These are phyloP conservation scores for Palythoa grandis DNA, from an alignment of 92 coral and sea anemone species.

Conservation along the genomic window DNA sequence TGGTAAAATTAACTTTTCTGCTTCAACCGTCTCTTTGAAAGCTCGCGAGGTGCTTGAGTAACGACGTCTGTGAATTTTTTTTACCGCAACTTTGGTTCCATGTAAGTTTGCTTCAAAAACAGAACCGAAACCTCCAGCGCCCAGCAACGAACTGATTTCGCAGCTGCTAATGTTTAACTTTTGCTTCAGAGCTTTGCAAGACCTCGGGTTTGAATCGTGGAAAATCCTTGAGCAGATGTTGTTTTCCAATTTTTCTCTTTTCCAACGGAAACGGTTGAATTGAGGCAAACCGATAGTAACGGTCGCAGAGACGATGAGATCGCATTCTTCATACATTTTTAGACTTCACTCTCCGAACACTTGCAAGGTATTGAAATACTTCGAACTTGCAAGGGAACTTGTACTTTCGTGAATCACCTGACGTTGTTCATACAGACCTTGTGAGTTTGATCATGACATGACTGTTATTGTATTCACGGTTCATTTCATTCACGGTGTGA, in stretches of 20 bases:
- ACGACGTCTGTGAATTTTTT: conserved; percentile 73
- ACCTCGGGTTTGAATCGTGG: conserved; percentile 10
- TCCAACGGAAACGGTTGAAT: conserved; percentile 57
- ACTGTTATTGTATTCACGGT: not conserved
- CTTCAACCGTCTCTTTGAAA: conserved; percentile 71
- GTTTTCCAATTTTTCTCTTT: not conserved
- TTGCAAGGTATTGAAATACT: not conserved
- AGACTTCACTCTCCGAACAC: not conserved
- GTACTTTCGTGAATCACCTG: not conserved
- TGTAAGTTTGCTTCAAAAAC: conserved; percentile 78
- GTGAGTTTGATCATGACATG: not conserved
- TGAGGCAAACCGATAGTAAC: conserved; percentile 36
- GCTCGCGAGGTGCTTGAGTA: conserved; percentile 74
- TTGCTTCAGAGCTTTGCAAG: not conserved
- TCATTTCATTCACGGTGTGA: not conserved
- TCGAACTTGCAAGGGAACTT: conserved; percentile 13
- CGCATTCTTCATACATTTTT: conserved; percentile 44
- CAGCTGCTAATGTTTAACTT: not conserved
- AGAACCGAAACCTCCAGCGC: conserved; percentile 92
- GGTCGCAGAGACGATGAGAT: conserved; percentile 20
- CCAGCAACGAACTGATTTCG: conserved; percentile 67
- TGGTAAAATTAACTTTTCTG: conserved; percentile 77
- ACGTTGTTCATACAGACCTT: not conserved
- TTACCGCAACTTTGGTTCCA: conserved; percentile 78
- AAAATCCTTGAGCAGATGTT: conserved; percentile 21